These are phyloP conservation scores for Lanistes nyassanus DNA, from an alignment of 1,140 invertebrate species.

Conservation along the genomic window DNA sequence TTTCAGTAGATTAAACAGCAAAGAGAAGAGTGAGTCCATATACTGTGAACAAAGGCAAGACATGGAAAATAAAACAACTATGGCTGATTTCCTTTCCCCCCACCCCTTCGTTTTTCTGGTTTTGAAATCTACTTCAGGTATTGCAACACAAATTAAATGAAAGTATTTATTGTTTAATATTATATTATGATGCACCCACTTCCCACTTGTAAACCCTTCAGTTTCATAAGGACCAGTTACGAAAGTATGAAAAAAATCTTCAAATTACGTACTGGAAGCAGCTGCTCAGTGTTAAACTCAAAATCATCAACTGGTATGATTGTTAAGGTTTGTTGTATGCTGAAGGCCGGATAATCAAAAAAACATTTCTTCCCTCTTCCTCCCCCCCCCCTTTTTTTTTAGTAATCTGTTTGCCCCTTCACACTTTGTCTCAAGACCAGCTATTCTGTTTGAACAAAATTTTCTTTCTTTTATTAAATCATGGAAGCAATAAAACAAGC, in stretches of 20 bases:
- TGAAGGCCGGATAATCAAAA: too few species aligned
- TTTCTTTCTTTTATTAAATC: too few species aligned
- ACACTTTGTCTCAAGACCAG: background rate
- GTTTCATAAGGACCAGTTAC: background rate
- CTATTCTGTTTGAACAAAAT: too few species aligned
- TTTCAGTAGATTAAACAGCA: slow-evolving; percentile 85
- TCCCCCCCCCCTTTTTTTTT: background rate
- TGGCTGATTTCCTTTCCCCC: background rate
- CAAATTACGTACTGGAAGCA: slow-evolving; percentile 70
- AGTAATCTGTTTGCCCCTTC: background rate
- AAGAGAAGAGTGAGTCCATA: slow-evolving; percentile 79
- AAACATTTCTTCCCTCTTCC: background rate
- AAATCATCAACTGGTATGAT: slow-evolving; percentile 84
- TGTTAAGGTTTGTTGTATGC: slow-evolving; percentile 52
- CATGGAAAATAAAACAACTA: background rate
- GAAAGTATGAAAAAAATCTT: background rate
- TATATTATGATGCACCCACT: too few species aligned
- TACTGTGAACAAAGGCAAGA: slow-evolving; percentile 72
- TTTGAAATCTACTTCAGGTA: background rate
- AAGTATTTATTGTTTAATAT: too few species aligned
- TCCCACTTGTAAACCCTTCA: background rate
- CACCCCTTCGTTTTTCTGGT: background rate
- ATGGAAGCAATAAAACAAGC: too few species aligned
- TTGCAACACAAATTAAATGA: too few species aligned
- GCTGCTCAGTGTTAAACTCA: slow-evolving; percentile 87